A percentile compares a stretch with the other conserved stretches of the same genome.
phyloP scores from a whole-genome alignment of 1,140 invertebrate genomes.

The Mercenaria mercenaria region DNA sequence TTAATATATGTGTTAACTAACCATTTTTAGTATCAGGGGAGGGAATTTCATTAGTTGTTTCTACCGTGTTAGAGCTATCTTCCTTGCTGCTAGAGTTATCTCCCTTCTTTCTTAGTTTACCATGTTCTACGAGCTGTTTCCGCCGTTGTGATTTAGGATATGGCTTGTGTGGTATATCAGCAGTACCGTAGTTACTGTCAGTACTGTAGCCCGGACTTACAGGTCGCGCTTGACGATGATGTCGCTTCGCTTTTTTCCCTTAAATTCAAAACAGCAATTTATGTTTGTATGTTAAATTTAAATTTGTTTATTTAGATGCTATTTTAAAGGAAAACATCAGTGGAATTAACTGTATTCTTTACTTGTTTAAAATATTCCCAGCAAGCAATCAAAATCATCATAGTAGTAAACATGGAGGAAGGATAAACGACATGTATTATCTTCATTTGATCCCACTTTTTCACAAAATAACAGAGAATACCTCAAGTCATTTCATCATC shows the following conservation, averaged over 20 bases:
- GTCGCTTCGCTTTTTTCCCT: conserved; percentile 51
- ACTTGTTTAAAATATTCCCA: too few species aligned
- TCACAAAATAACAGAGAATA: too few species aligned
- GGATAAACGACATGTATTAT: too few species aligned
- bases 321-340: too few species aligned
- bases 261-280: too few species aligned
- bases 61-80: background rate
- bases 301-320: too few species aligned
- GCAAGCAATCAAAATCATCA: too few species aligned
- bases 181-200: conserved; percentile 85
- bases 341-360: too few species aligned
- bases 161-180: conserved; percentile 77
- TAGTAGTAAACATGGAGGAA: too few species aligned
- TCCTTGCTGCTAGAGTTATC: conserved; percentile 33
- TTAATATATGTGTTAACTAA: background rate
- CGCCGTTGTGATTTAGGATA: conserved; percentile 84
- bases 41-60: background rate
- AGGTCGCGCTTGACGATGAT: conserved; percentile 77
- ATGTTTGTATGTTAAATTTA: too few species aligned
- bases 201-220: conserved; percentile 85
- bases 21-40: conserved; percentile 19
- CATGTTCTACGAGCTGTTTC: conserved; percentile 80
- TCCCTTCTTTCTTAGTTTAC: conserved; percentile 57
- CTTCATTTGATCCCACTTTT: too few species aligned
- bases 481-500: too few species aligned